phyloP scores from a whole-genome alignment of 2,888 invertebrate genomes.

The Dicranocentrus wangi region DNA sequence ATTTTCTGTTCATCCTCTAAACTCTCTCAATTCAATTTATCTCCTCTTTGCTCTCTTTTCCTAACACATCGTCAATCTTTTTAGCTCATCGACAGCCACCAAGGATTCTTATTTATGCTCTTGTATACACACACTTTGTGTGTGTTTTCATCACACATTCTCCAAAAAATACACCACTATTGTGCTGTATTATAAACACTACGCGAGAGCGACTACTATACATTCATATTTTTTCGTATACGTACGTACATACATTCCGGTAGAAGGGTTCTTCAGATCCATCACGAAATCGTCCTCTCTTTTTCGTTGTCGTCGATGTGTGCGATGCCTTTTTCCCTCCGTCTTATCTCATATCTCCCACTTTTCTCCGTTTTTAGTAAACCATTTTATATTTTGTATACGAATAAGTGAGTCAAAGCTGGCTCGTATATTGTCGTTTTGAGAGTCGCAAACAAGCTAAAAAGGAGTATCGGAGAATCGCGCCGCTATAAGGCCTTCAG shows the following conservation, averaged over 20 bases:
- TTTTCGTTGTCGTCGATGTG: conserved; percentile 31
- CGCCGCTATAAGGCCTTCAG: no score
- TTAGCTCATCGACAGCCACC: conserved; percentile 71
- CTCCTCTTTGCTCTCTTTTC: conserved; percentile 66
- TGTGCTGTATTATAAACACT: conserved; percentile 43
- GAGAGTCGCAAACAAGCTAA: no score
- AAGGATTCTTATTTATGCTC: conserved; percentile 61
- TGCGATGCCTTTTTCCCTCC: conserved; percentile 45
- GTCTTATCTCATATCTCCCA: conserved; percentile 53
- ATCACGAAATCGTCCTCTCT: conserved; percentile 46
- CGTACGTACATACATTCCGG: neutral
- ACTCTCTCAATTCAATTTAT: conserved; percentile 72
- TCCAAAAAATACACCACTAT: conserved; percentile 28
- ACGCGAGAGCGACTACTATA: no score
- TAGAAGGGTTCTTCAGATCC: conserved; percentile 61
- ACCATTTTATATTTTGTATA: conserved; percentile 29
- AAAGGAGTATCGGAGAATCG: no score
- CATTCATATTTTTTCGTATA: conserved; percentile 42
- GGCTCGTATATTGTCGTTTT: no score
- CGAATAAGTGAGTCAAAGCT: no score
- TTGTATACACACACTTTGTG: conserved; percentile 26
- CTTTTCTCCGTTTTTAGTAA: conserved; percentile 37
- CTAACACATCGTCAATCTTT: conserved; percentile 73
- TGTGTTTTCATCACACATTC: conserved; percentile 35
- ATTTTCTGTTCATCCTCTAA: conserved; percentile 59